phyloP scores from a whole-genome alignment of 2,797 vertebrate genomes.

The Epinephelus malabaricus region DNA sequence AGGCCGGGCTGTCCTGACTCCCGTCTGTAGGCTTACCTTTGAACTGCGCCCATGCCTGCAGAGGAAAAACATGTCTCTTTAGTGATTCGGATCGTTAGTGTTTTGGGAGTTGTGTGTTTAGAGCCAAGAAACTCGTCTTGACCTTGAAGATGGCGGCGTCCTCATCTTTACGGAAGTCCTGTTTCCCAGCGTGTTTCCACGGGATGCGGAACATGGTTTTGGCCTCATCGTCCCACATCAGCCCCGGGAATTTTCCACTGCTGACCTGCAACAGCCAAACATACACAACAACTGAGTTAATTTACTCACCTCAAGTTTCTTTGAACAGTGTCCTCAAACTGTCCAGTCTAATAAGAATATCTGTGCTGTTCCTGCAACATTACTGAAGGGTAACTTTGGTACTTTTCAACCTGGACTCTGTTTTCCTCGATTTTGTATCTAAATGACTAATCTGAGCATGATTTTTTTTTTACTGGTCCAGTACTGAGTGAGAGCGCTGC shows the following conservation, averaged over 20 bases:
- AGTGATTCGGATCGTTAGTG: neutral
- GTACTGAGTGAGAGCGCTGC: too few relatives aligned
- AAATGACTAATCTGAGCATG: too few relatives aligned
- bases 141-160: constrained; percentile 94
- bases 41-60: constrained; percentile 91
- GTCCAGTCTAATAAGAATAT: too few relatives aligned
- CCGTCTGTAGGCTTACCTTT: constrained; percentile 87
- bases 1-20: constrained; percentile 81
- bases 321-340: too few relatives aligned
- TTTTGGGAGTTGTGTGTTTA: too few relatives aligned
- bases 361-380: too few relatives aligned
- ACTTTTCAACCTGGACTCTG: too few relatives aligned
- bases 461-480: too few relatives aligned
- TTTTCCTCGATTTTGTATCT: too few relatives aligned
- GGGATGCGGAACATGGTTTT: constrained; percentile 94
- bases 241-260: constrained; percentile 87
- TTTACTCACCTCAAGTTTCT: neutral
- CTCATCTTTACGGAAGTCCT: constrained; percentile 93
- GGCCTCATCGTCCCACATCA: constrained; percentile 89
- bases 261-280: constrained; percentile 78
- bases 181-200: constrained; percentile 94
- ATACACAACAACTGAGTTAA: neutral
- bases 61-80: neutral
- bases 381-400: too few relatives aligned
- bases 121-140: neutral